Conservation (phyloP, 2,113 vertebrate species). For the Sminthopsis crassicaudata region DNA sequence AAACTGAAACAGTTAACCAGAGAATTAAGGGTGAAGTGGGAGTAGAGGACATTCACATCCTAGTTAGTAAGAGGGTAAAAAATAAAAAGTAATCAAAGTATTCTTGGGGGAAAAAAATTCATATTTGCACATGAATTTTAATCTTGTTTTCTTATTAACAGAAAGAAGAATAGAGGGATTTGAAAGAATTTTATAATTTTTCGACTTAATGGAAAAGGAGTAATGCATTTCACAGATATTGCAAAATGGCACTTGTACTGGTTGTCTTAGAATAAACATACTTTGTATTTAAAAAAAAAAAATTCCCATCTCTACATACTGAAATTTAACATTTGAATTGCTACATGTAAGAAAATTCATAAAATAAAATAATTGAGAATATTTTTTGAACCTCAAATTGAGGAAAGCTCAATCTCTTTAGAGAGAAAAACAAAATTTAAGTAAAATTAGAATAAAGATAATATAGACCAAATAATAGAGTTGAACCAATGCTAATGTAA, state of each 20-base stretch:
- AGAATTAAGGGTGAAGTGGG: not conserved
- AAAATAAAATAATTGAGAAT: conserved; percentile 18
- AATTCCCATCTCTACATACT: not conserved
- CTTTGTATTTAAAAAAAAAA: not conserved
- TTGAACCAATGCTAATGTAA: not conserved
- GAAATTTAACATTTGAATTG: conserved; percentile 32
- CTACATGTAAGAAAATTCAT: not conserved
- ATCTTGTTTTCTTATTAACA: not conserved
- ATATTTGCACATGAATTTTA: not conserved
- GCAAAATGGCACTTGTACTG: not conserved
- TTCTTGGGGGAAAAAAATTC: not conserved
- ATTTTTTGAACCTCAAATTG: not conserved
- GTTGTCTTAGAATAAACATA: conserved; percentile 15
- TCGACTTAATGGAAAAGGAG: not conserved
- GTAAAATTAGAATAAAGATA: not conserved
- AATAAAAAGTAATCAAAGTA: not conserved
- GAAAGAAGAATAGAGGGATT: not conserved
- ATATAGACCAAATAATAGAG: not conserved
- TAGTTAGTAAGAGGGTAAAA: not conserved
- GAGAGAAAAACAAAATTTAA: conserved; percentile 28
- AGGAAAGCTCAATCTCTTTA: conserved; percentile 11
- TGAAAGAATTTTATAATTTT: not conserved
- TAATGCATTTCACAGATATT: conserved; percentile 13
- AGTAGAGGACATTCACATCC: not conserved
- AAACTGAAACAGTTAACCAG: not conserved